Evolutionary conservation across 1,140 invertebrate genomes (phyloP).

Genomic region (Onthophagus taurus): DNA sequence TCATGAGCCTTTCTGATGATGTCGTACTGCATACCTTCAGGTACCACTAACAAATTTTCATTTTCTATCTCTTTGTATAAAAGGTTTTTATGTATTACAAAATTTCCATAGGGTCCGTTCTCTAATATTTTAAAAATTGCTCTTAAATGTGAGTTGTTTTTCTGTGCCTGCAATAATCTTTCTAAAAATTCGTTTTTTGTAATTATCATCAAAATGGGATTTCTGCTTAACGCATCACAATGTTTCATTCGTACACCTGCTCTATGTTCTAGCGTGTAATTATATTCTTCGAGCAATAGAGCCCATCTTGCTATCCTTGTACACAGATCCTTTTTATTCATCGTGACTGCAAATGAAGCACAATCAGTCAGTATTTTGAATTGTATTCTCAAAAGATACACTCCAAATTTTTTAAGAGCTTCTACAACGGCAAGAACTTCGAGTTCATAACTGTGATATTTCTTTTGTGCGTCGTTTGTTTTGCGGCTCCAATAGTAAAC

Average conservation of each 20-base stretch:
- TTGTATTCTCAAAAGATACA: conserved; percentile 5
- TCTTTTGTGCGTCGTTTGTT: conserved; percentile 23
- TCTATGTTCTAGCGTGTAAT: conserved; percentile 21
- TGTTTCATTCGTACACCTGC: conserved; percentile 16
- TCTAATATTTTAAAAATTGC: conserved; percentile 1
- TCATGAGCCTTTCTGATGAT: conserved; percentile 16
- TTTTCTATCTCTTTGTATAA: conserved; percentile 17
- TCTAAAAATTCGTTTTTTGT: conserved; percentile 16
- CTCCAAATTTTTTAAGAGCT: conserved; percentile 9
- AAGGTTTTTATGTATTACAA: conserved; percentile 19
- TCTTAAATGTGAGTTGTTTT: conserved; percentile 7
- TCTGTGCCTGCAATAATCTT: conserved; percentile 16
- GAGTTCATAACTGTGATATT: conserved; percentile 10
- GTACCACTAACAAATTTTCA: conserved; percentile 21
- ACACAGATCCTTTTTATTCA: conserved; percentile 30
- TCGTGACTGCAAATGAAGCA: conserved; percentile 12
- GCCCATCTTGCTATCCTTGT: conserved; percentile 31
- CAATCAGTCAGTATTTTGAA: conserved; percentile 15
- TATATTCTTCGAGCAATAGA: conserved; percentile 19
- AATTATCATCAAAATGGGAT: conserved; percentile 18
- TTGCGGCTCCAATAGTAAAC: conserved; percentile 37
- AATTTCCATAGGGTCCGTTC: conserved; percentile 17
- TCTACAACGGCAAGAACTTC: conserved; percentile 8
- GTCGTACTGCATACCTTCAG: conserved; percentile 14
- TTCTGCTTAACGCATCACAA: conserved; percentile 22